These are phyloP conservation scores for Plecotus auritus DNA, from an alignment of 2,113 vertebrate genomes.

Conservation along the genomic window DNA sequence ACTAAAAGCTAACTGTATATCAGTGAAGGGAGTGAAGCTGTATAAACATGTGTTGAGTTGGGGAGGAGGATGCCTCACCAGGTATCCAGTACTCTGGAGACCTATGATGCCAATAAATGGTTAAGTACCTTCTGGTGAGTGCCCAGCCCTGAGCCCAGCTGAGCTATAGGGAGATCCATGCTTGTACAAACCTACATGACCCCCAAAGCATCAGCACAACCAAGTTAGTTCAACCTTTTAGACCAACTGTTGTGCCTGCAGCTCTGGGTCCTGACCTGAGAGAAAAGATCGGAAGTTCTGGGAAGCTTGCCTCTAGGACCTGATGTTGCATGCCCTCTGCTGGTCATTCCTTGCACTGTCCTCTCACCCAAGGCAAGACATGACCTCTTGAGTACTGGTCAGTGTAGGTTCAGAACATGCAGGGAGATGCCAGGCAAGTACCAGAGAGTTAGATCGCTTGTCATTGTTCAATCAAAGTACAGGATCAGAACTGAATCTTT, in stretches of 20 bases:
- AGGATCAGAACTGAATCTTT: neutral
- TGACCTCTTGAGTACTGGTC: neutral
- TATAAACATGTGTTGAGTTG: neutral
- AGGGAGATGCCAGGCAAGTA: neutral
- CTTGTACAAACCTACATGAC: neutral
- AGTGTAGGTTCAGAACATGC: neutral
- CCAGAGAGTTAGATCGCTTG: neutral
- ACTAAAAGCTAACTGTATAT: neutral
- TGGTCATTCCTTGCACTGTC: conserved; percentile 33
- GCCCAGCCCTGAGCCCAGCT: neutral
- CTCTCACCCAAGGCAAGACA: conserved; percentile 1
- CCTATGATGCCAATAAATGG: neutral
- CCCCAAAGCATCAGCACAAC: neutral
- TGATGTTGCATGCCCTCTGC: conserved; percentile 55
- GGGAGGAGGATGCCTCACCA: neutral
- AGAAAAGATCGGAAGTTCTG: neutral
- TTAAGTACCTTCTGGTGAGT: neutral
- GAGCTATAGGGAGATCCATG: neutral
- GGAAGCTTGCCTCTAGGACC: neutral
- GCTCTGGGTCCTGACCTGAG: neutral
- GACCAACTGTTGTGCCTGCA: neutral
- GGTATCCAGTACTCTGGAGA: neutral
- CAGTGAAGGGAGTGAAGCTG: neutral
- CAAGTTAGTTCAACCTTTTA: neutral
- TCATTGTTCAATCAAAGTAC: neutral